phyloP scores from a whole-genome alignment of 2,888 invertebrate genomes.

The Chrysolina americana region DNA sequence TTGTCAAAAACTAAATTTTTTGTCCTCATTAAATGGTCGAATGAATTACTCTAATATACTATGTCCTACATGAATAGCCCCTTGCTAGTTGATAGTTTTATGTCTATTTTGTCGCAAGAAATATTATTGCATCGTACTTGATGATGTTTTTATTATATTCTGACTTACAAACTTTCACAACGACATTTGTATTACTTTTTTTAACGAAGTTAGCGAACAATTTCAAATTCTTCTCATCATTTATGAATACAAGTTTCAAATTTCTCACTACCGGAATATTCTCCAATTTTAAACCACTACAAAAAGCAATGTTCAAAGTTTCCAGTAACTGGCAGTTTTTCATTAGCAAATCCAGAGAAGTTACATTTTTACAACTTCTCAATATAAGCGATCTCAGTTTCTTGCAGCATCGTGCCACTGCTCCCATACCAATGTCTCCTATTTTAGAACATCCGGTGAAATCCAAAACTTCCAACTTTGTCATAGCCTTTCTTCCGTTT shows the following conservation, averaged over 20 bases:
- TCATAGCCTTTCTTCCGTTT: slow-evolving; percentile 34
- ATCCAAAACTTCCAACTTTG: slow-evolving; percentile 41
- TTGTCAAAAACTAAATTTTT: too few relatives aligned
- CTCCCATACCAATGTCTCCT: slow-evolving; percentile 34
- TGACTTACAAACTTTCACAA: slow-evolving; percentile 41
- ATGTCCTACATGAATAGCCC: too few relatives aligned
- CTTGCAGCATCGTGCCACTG: slow-evolving; percentile 41
- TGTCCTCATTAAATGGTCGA: too few relatives aligned
- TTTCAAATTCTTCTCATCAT: slow-evolving; percentile 36
- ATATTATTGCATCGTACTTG: not conserved
- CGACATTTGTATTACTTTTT: slow-evolving; percentile 2
- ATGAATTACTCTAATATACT: too few relatives aligned
- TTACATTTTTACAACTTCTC: slow-evolving; percentile 44
- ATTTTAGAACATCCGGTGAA: slow-evolving; percentile 47
- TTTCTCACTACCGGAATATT: not conserved
- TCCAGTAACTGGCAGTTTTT: slow-evolving; percentile 39
- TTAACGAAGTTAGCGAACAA: slow-evolving; percentile 35
- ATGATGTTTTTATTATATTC: slow-evolving; percentile 45
- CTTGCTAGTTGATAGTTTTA: not conserved
- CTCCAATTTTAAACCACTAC: slow-evolving; percentile 30
- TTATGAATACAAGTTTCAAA: slow-evolving; percentile 41
- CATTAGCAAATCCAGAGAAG: slow-evolving; percentile 29
- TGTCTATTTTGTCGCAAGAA: too few relatives aligned
- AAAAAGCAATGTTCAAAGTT: slow-evolving; percentile 46
- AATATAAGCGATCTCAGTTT: slow-evolving; percentile 40